A percentile compares a stretch with the other conserved stretches of the same genome.
Conservation (phyloP, 2,888 invertebrate species). For the Cancer borealis region DNA sequence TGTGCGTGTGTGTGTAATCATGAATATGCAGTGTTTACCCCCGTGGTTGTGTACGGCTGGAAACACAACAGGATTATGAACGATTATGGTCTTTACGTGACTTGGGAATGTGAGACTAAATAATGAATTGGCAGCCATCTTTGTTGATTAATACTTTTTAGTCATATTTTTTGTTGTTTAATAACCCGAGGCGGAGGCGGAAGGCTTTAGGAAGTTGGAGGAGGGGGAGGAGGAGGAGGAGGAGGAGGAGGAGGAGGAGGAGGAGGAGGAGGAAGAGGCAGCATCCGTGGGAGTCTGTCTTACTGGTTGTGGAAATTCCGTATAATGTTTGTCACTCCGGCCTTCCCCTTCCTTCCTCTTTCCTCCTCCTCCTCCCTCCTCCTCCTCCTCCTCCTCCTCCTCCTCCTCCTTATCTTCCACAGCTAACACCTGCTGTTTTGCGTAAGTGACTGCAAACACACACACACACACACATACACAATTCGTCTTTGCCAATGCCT, state of each 20-base stretch:
- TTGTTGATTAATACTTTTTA: background rate
- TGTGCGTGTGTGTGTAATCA: background rate
- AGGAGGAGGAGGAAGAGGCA: conserved; percentile 17
- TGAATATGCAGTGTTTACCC: conserved; percentile 1
- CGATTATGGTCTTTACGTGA: conserved; percentile 24
- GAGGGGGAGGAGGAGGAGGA: conserved; percentile 40
- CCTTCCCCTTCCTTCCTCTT: background rate
- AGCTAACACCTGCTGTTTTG: background rate
- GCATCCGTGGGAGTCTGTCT: conserved; percentile 12
- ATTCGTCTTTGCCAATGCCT: no score
- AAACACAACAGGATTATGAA: background rate
- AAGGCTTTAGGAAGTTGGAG: background rate
- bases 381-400: background rate
- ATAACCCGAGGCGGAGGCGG: background rate
- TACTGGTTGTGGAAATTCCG: conserved; percentile 28
- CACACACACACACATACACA: background rate
- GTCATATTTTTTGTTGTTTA: background rate
- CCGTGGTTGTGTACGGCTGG: conserved; percentile 7
- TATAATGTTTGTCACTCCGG: conserved; percentile 22
- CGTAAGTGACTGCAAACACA: conserved; percentile 9
- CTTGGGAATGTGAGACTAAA: background rate
- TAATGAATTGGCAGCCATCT: background rate
- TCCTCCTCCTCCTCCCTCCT: conserved; percentile 31
- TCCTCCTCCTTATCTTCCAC: background rate
- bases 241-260: conserved; percentile 30